Conservation (phyloP, 1,140 invertebrate species). For the Mycetomoellerius zeteki region DNA sequence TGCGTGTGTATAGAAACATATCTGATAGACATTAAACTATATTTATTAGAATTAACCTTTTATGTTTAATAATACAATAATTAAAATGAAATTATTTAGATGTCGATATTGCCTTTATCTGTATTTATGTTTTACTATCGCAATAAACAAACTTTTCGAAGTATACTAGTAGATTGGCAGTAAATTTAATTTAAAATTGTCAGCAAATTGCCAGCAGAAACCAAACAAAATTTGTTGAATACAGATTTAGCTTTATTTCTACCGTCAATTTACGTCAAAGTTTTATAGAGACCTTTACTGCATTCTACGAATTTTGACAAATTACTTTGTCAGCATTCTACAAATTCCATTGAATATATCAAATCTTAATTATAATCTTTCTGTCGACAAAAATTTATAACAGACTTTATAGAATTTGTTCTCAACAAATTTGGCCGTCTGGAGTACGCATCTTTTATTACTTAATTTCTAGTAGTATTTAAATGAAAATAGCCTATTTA, state of each 20-base stretch:
- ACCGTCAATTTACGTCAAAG: neutral
- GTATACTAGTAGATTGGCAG: neutral
- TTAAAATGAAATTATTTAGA: constrained; percentile 10
- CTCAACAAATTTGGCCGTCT: neutral
- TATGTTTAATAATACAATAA: neutral
- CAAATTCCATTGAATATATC: neutral
- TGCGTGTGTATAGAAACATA: no score
- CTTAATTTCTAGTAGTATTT: neutral
- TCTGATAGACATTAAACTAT: neutral
- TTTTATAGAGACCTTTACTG: neutral
- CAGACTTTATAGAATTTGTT: neutral
- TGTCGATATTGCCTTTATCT: neutral
- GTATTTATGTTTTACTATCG: neutral
- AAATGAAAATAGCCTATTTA: neutral
- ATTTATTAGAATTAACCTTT: neutral
- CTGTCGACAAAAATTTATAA: neutral
- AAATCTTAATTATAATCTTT: neutral
- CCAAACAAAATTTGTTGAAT: neutral
- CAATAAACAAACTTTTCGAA: neutral
- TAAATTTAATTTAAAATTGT: neutral
- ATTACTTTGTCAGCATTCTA: neutral
- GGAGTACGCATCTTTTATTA: neutral
- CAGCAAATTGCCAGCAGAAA: neutral
- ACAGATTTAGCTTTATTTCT: neutral
- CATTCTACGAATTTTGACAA: neutral